These are phyloP conservation scores for Botrylloides violaceus DNA, from an alignment of 23 tunicate species.

Conservation along the genomic window DNA sequence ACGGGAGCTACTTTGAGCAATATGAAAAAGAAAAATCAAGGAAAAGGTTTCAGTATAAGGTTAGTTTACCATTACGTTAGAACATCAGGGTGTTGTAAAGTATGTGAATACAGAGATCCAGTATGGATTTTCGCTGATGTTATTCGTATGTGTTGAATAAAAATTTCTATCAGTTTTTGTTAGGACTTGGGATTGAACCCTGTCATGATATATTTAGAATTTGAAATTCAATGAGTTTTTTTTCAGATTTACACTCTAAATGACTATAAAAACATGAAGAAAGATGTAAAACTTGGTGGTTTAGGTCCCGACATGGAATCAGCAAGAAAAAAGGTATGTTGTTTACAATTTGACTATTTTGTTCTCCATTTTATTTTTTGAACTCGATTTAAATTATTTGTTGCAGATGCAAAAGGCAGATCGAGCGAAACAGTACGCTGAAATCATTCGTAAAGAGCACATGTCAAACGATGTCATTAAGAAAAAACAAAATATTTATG, in stretches of 20 bases:
- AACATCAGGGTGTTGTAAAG: no score
- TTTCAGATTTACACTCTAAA: constrained; percentile 53
- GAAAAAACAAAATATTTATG: neutral
- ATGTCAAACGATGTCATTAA: neutral
- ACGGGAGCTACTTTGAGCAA: constrained; percentile 54
- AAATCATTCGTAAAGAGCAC: constrained; percentile 69
- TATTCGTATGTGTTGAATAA: no score
- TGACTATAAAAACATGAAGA: constrained; percentile 67
- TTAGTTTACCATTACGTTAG: neutral
- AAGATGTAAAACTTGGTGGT: constrained; percentile 81
- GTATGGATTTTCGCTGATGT: neutral
- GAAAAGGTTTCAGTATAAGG: constrained; percentile 46
- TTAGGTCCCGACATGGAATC: constrained; percentile 70
- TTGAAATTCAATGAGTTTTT: no score
- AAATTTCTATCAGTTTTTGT: neutral
- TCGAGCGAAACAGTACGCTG: constrained; percentile 62
- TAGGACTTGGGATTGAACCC: neutral
- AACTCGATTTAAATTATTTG: neutral
- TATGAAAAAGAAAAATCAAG: constrained; percentile 35
- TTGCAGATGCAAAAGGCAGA: constrained; percentile 60
- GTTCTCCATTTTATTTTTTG: no score
- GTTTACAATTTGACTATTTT: neutral
- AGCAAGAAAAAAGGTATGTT: constrained; percentile 50
- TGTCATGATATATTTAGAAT: neutral
- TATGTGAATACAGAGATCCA: no score